These are phyloP conservation scores for Boleophthalmus pectinirostris DNA, from an alignment of 2,113 vertebrate species.

Conservation along the genomic window DNA sequence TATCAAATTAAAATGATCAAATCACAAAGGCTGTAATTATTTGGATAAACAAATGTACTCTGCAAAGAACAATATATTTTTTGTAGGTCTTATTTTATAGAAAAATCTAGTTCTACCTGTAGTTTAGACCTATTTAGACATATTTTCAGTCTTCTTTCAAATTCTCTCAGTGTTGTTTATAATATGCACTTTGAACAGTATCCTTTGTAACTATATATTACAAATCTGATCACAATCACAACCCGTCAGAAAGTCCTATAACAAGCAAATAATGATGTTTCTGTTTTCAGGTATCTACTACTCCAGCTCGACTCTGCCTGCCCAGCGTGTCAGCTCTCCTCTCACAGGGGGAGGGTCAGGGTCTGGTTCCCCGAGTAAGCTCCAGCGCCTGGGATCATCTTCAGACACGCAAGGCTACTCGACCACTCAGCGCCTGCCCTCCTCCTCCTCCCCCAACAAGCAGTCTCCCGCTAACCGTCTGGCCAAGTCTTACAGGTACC, in stretches of 20 bases:
- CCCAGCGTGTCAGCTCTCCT: constrained; percentile 90
- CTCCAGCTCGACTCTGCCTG: constrained; percentile 92
- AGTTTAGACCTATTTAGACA: too few relatives aligned
- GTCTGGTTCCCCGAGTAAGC: constrained; percentile 88
- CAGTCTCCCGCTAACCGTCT: constrained; percentile 87
- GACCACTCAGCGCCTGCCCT: constrained; percentile 83
- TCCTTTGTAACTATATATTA: too few relatives aligned
- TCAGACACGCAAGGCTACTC: constrained; percentile 84
- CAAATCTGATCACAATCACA: too few relatives aligned
- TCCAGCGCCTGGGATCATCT: constrained; percentile 87
- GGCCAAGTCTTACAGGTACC: constrained; percentile 96
- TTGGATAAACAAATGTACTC: too few relatives aligned
- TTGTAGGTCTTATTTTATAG: too few relatives aligned
- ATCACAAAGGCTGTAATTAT: too few relatives aligned
- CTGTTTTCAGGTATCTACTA: constrained; percentile 82
- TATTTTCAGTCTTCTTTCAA: too few relatives aligned
- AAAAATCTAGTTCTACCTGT: too few relatives aligned
- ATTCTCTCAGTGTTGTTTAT: too few relatives aligned
- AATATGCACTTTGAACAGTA: too few relatives aligned
- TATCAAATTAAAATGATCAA: too few relatives aligned
- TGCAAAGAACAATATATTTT: too few relatives aligned
- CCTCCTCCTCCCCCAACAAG: constrained; percentile 88
- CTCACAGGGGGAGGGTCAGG: constrained; percentile 79
- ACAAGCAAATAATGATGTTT: constrained; percentile 27
- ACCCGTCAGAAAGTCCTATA: background rate